phyloP scores from a whole-genome alignment of 2,113 vertebrate genomes.

The Oenanthe melanoleuca region DNA sequence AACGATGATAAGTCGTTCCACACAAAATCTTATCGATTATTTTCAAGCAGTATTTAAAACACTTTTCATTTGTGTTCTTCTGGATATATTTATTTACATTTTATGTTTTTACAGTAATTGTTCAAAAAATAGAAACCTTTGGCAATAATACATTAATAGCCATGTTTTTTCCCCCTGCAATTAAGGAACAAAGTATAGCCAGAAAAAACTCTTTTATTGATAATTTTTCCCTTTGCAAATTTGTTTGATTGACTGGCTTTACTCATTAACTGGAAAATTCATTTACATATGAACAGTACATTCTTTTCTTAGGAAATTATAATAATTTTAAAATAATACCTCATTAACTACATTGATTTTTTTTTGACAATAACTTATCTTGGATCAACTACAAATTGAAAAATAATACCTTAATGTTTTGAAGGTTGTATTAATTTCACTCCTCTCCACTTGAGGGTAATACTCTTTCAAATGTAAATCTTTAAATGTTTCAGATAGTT shows the following conservation, averaged over 20 bases:
- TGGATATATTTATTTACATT: neutral
- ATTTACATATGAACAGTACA: slow-evolving; percentile 46
- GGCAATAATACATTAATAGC: neutral
- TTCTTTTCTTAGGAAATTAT: slow-evolving; percentile 16
- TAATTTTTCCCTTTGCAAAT: neutral
- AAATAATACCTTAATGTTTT: slow-evolving; percentile 35
- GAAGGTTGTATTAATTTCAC: neutral
- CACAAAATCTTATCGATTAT: neutral
- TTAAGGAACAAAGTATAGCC: neutral
- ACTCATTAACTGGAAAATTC: neutral
- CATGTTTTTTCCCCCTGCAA: neutral
- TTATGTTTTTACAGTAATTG: neutral
- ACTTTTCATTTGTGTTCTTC: neutral
- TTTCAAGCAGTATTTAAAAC: neutral
- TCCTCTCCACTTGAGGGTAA: neutral
- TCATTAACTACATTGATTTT: slow-evolving; percentile 15
- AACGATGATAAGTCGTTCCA: neutral
- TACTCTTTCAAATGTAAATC: slow-evolving; percentile 25
- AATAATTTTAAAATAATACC: slow-evolving; percentile 49
- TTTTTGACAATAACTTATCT: slow-evolving; percentile 1
- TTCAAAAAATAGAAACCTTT: neutral
- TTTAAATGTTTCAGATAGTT: neutral
- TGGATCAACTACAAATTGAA: slow-evolving; percentile 29
- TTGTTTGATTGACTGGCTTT: slow-evolving; percentile 34
- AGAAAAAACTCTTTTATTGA: neutral